Conservation (phyloP, 2,797 vertebrate genomes). For the Falco columbarius region DNA sequence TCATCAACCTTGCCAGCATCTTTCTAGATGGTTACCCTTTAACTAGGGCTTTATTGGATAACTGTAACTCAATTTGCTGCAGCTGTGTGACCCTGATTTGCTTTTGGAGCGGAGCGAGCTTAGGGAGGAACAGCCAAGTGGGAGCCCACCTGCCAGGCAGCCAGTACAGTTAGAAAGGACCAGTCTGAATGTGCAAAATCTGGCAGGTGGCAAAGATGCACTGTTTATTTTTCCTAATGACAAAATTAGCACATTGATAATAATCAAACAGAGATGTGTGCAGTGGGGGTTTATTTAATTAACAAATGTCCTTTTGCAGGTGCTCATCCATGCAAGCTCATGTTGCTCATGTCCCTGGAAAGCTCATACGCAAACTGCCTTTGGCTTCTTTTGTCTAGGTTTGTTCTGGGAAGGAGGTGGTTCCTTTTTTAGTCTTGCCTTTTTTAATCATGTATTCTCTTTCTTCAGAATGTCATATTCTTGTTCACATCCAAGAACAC, state of each 20-base stretch:
- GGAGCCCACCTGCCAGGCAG: conserved; percentile 33
- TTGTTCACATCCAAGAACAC: neutral
- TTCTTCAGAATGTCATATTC: neutral
- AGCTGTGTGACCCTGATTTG: conserved; percentile 48
- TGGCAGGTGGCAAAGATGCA: conserved; percentile 14
- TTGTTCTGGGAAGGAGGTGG: neutral
- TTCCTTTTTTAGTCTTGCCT: neutral
- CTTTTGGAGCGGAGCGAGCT: neutral
- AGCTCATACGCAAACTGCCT: neutral
- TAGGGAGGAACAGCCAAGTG: neutral
- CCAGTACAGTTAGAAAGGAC: neutral
- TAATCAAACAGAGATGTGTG: conserved; percentile 24
- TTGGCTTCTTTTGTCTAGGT: neutral
- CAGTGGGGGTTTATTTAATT: conserved; percentile 30
- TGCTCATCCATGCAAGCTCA: neutral
- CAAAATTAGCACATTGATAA: conserved; percentile 46
- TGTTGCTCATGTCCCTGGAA: neutral
- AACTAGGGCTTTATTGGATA: conserved; percentile 55
- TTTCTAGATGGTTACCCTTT: conserved; percentile 68
- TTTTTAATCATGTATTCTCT: neutral
- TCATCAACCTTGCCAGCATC: conserved; percentile 12
- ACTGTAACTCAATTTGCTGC: conserved; percentile 48
- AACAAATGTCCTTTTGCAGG: conserved; percentile 37
- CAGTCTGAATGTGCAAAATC: neutral
- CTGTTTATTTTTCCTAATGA: conserved; percentile 52